A percentile compares a stretch with the other conserved stretches of the same genome.
phyloP scores from a whole-genome alignment of 2,797 vertebrate species.

The Sarcophilus harrisii region DNA sequence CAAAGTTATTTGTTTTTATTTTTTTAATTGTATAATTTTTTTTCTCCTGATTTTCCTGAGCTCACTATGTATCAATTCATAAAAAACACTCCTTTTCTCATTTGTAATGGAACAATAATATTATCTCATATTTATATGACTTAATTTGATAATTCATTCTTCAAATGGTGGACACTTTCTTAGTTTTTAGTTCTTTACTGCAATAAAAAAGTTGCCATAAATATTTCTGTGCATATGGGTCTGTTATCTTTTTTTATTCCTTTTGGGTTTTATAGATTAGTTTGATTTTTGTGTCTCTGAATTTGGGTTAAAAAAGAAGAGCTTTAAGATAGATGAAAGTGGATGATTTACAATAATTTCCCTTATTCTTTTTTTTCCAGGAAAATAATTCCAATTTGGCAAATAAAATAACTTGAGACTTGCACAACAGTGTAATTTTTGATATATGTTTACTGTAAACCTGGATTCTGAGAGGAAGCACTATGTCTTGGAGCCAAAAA shows the following conservation, averaged over 20 bases:
- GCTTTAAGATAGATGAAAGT: neutral
- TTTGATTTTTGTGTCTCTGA: neutral
- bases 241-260: neutral
- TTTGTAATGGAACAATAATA: neutral
- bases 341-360: conserved; percentile 29
- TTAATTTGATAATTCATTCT: neutral
- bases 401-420: neutral
- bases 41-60: neutral
- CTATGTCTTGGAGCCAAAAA: neutral
- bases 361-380: conserved; percentile 9
- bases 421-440: conserved; percentile 19
- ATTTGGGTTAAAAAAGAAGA: neutral
- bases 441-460: neutral
- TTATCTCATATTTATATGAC: neutral
- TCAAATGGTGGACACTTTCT: neutral
- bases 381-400: conserved; percentile 27
- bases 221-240: neutral
- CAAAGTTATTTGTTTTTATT: neutral
- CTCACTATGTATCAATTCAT: neutral
- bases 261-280: neutral
- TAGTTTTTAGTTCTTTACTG: neutral
- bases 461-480: neutral
- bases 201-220: neutral
- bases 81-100: neutral
- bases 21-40: neutral